phyloP scores from a whole-genome alignment of 2,888 invertebrate species.

The Thyatira batis region DNA sequence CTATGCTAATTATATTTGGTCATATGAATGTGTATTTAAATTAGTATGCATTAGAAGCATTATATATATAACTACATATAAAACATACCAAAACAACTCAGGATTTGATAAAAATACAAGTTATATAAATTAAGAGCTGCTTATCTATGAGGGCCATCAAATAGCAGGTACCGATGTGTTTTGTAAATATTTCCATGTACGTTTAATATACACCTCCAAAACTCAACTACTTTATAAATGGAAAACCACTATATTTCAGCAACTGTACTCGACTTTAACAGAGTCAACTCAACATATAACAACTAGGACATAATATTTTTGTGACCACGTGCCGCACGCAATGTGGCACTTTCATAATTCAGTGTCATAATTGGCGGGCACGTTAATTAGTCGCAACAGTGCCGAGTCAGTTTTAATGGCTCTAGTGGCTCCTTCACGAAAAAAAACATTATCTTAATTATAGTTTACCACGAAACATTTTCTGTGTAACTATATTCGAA shows the following conservation, averaged over 20 bases:
- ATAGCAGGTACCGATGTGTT: too few species aligned
- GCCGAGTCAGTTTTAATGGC: constrained; percentile 23
- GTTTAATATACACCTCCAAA: too few species aligned
- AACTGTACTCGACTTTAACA: background rate
- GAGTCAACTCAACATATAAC: background rate
- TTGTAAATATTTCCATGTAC: too few species aligned
- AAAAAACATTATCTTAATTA: constrained; percentile 58
- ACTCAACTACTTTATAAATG: too few species aligned
- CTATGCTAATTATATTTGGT: too few species aligned
- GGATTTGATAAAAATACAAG: too few species aligned
- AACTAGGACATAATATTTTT: background rate
- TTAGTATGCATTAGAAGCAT: too few species aligned
- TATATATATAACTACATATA: too few species aligned
- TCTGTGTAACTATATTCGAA: constrained; percentile 35
- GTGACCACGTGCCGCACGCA: constrained; percentile 48
- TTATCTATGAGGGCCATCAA: too few species aligned
- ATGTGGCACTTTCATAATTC: constrained; percentile 61
- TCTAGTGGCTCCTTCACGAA: constrained; percentile 30
- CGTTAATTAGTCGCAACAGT: constrained; percentile 51
- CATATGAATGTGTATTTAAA: too few species aligned
- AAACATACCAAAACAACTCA: too few species aligned
- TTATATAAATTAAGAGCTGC: too few species aligned
- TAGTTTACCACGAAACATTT: constrained; percentile 48
- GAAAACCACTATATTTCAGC: background rate
- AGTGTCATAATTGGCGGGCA: constrained; percentile 62